Percentiles rank a stretch among this genome's conserved stretches.
phyloP scores from a whole-genome alignment of 2,888 invertebrate genomes.

The Tubulanus polymorphus region DNA sequence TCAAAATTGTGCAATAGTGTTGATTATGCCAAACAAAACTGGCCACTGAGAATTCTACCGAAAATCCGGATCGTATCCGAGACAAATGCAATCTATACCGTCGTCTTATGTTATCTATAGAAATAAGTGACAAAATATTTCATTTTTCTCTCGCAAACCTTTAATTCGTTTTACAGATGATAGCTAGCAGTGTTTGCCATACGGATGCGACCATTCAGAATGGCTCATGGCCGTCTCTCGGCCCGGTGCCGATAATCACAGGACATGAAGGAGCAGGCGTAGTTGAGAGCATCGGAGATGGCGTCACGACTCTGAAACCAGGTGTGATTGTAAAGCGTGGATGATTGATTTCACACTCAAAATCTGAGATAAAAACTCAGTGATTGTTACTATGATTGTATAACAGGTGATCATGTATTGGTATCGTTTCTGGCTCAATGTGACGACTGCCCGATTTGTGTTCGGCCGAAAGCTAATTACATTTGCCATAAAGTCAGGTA shows the following conservation, averaged over 20 bases:
- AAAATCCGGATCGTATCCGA: too few species aligned
- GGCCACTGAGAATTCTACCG: too few species aligned
- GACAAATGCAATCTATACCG: too few species aligned
- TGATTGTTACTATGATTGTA: too few species aligned
- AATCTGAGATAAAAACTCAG: too few species aligned
- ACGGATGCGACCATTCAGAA: not conserved
- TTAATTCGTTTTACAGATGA: too few species aligned
- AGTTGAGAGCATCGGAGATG: constrained; percentile 74
- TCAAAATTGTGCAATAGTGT: too few species aligned
- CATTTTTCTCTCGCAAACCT: too few species aligned
- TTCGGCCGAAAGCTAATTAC: constrained; percentile 87
- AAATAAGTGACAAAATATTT: too few species aligned
- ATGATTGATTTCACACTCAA: too few species aligned
- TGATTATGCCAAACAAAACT: too few species aligned
- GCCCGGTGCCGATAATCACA: not conserved
- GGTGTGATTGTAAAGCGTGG: constrained; percentile 58
- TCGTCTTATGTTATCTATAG: too few species aligned
- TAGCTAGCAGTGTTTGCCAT: not conserved
- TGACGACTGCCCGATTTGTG: constrained; percentile 92
- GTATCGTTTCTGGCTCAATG: constrained; percentile 97
- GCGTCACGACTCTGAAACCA: constrained; percentile 69
- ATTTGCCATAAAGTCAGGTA: constrained; percentile 81
- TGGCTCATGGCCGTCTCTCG: not conserved
- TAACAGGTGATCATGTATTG: constrained; percentile 86
- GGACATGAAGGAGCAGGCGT: not conserved